phyloP scores from a whole-genome alignment of 1,140 invertebrate species.

The Archivesica marissinica region DNA sequence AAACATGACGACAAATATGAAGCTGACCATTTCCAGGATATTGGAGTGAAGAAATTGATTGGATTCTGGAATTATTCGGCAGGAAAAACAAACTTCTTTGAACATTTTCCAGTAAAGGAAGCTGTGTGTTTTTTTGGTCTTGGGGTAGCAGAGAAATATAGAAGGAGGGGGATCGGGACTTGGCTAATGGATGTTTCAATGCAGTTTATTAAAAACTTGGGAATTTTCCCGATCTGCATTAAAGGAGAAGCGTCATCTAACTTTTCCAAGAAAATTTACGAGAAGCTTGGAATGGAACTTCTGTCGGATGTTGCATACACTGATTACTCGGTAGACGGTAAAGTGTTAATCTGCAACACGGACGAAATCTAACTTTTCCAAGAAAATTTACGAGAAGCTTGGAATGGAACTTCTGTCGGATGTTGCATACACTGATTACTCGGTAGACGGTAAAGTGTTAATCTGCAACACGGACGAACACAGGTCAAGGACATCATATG shows the following conservation, averaged over 20 bases:
- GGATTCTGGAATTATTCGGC: not conserved
- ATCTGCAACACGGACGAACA: conserved; percentile 14
- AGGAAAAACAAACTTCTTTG: not conserved
- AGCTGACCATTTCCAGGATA: not conserved
- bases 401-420: not conserved
- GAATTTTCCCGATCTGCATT: not conserved
- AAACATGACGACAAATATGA: not conserved
- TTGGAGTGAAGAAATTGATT: not conserved
- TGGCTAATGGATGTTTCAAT: not conserved
- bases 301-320: not conserved
- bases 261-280: conserved; percentile 26
- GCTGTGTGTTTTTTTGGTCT: conserved; percentile 11
- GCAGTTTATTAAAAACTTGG: conserved; percentile 1
- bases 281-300: not conserved
- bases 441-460: not conserved
- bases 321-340: not conserved
- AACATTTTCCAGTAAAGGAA: not conserved
- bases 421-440: not conserved
- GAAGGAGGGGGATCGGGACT: not conserved
- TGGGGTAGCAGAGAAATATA: not conserved
- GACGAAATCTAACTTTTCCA: not conserved
- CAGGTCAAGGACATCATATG: not conserved
- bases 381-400: not conserved
- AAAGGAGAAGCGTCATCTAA: not conserved
- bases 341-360: no score